Percentiles rank a stretch among this genome's conserved stretches.
phyloP scores from a whole-genome alignment of 2,888 invertebrate genomes.

The Chorisops tibialis region DNA sequence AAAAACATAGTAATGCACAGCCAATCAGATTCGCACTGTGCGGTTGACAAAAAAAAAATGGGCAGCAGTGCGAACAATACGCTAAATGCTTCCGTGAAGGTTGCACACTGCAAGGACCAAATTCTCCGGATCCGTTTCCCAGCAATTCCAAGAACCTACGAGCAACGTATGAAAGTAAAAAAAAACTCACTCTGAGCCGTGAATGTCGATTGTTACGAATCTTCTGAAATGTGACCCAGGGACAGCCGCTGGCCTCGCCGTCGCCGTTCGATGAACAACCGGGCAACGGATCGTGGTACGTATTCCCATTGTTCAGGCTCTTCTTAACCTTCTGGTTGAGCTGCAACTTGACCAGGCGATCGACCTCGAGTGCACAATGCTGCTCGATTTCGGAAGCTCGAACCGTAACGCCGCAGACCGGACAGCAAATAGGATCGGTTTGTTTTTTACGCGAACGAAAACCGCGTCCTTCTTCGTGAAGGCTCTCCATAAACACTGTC shows the following conservation, averaged over 20 bases:
- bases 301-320: constrained; percentile 34
- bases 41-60: too few species aligned
- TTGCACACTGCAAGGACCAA: background rate
- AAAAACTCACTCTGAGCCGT: constrained; percentile 53
- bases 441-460: constrained; percentile 60
- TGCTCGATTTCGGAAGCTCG: constrained; percentile 77
- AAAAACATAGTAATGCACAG: too few species aligned
- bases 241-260: constrained; percentile 42
- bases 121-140: background rate
- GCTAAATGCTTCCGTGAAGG: too few species aligned
- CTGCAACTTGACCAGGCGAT: constrained; percentile 61
- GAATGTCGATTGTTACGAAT: constrained; percentile 71
- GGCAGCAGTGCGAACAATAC: too few species aligned
- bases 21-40: too few species aligned
- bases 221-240: constrained; percentile 73
- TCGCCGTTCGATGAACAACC: constrained; percentile 31
- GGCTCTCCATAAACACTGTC: constrained; percentile 30
- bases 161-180: background rate
- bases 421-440: constrained; percentile 74
- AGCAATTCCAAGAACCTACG: too few species aligned
- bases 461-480: constrained; percentile 34
- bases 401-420: constrained; percentile 83
- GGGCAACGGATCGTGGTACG: constrained; percentile 37
- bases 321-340: constrained; percentile 31
- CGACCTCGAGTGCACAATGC: constrained; percentile 77